Evolutionary conservation across 2,888 invertebrate genomes (phyloP).

Genomic region (Strigamia transsilvanica): DNA sequence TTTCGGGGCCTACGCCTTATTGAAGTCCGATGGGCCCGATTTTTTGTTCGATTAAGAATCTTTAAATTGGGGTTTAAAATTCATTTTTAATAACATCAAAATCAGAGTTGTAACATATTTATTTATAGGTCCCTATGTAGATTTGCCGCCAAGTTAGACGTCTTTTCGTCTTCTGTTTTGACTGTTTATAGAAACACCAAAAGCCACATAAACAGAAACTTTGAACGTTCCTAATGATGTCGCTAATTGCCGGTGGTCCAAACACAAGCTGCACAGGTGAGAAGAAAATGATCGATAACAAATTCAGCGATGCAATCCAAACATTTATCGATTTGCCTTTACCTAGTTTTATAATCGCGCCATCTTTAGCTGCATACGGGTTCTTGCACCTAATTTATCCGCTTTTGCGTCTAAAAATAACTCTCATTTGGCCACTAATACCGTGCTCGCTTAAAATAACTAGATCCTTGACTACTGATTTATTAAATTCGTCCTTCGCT

Average conservation of each 20-base stretch:
- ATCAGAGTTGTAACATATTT: no score
- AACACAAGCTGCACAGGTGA: not conserved
- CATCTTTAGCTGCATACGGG: slow-evolving; percentile 2
- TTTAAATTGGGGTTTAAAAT: no score
- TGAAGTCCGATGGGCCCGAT: no score
- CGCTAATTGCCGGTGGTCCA: not conserved
- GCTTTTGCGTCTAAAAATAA: not conserved
- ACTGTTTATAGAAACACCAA: no score
- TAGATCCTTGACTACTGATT: not conserved
- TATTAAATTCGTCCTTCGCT: slow-evolving; percentile 14
- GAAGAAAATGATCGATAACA: not conserved
- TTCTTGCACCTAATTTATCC: not conserved
- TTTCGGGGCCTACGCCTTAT: no score
- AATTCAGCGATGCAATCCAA: not conserved
- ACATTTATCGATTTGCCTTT: not conserved
- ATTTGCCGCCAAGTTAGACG: no score
- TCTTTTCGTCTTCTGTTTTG: no score
- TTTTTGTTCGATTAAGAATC: no score
- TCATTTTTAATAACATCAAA: no score
- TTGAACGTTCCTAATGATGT: no score
- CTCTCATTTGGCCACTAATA: not conserved
- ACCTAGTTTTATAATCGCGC: slow-evolving; percentile 16
- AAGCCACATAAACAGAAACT: no score
- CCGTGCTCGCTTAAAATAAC: not conserved
- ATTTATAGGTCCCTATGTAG: no score